These are phyloP conservation scores for Lasioglossum zephyrum DNA, from an alignment of 2,888 invertebrate species.

Conservation along the genomic window DNA sequence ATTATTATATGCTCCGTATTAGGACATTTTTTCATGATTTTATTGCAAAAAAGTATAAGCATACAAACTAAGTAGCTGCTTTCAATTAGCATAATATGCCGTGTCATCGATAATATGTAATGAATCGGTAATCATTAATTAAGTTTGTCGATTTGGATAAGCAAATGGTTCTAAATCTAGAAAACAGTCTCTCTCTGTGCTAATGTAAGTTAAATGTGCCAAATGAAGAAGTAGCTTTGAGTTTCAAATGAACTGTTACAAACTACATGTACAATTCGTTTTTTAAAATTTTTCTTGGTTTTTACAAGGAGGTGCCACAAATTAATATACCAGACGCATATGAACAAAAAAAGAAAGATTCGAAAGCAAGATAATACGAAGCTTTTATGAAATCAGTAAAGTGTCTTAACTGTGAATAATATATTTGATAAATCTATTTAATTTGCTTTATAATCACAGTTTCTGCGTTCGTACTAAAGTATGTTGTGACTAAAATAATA, in stretches of 20 bases:
- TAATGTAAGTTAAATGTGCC: constrained; percentile 44
- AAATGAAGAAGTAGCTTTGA: constrained; percentile 26
- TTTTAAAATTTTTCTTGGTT: constrained; percentile 15
- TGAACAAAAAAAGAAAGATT: constrained; percentile 29
- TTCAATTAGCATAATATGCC: constrained; percentile 28
- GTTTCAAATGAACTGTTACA: constrained; percentile 31
- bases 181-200: constrained; percentile 55
- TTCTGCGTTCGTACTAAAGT: constrained; percentile 55
- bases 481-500: constrained; percentile 62
- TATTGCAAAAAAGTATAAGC: constrained; percentile 40
- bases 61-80: constrained; percentile 42
- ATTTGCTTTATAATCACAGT: constrained; percentile 67
- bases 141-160: constrained; percentile 45
- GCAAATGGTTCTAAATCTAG: constrained; percentile 42
- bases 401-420: constrained; percentile 54
- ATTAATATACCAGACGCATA: constrained; percentile 26
- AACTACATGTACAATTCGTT: constrained; percentile 25
- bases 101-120: constrained; percentile 31
- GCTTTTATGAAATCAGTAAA: constrained; percentile 51
- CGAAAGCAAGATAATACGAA: constrained; percentile 47
- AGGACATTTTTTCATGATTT: constrained; percentile 45
- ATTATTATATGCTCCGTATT: constrained; percentile 51
- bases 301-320: constrained; percentile 43
- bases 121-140: constrained; percentile 37
- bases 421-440: constrained; percentile 61